A percentile compares a stretch with the other conserved stretches of the same genome.
phyloP scores from a whole-genome alignment of 2,113 vertebrate species.

The Epinephelus moara region DNA sequence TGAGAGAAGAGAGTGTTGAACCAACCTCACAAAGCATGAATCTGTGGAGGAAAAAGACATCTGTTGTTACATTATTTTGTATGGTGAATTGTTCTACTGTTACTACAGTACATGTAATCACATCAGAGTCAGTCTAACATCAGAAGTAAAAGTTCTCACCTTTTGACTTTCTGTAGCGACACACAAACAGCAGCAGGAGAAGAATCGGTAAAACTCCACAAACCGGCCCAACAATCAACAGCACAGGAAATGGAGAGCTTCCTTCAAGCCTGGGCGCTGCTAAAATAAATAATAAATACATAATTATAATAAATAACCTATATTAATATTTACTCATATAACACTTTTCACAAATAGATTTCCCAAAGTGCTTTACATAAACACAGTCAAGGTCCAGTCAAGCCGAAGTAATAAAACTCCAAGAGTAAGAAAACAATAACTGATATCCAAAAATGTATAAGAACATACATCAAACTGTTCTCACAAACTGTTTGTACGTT shows the following conservation, averaged over 20 bases:
- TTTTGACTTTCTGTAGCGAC: constrained; percentile 19
- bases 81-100: too few relatives aligned
- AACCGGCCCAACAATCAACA: constrained; percentile 20
- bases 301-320: neutral
- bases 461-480: too few relatives aligned
- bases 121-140: neutral
- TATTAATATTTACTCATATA: neutral
- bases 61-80: neutral
- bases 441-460: too few relatives aligned
- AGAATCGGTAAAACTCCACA: constrained; percentile 40
- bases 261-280: neutral
- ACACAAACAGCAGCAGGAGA: constrained; percentile 18
- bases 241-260: neutral
- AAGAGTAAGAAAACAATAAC: too few relatives aligned
- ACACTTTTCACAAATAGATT: neutral
- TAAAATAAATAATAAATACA: neutral
- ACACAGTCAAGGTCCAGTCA: too few relatives aligned
- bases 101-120: neutral
- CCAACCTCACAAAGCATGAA: constrained; percentile 11
- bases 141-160: constrained; percentile 32
- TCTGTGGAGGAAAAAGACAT: constrained; percentile 9
- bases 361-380: too few relatives aligned
- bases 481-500: too few relatives aligned
- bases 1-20: neutral
- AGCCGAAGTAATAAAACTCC: too few relatives aligned